A percentile compares a stretch with the other conserved stretches of the same genome.
Conservation (phyloP, 2,113 vertebrate species). For the Scomber scombrus region DNA sequence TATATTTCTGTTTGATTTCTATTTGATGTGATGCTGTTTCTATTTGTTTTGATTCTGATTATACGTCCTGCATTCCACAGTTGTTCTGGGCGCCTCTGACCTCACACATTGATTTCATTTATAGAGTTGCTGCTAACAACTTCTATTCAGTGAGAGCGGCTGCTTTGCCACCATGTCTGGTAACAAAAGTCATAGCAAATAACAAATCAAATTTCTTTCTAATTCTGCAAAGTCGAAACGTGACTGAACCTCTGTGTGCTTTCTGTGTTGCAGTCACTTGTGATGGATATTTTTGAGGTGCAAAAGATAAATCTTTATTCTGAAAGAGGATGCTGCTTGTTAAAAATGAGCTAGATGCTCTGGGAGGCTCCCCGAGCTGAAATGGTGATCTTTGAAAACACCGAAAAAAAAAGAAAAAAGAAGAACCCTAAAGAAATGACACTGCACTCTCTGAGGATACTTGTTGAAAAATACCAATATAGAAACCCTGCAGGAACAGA, state of each 20-base stretch:
- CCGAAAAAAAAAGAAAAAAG: conserved; percentile 53
- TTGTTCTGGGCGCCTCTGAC: not conserved
- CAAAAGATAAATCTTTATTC: conserved; percentile 57
- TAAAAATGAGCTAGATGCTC: conserved; percentile 64
- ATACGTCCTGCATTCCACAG: not conserved
- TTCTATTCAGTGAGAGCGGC: not conserved
- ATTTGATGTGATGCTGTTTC: too few relatives aligned
- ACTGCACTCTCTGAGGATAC: conserved; percentile 52
- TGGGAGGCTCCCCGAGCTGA: conserved; percentile 12
- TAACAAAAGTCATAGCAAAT: not conserved
- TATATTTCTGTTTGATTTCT: too few relatives aligned
- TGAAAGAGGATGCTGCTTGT: conserved; percentile 59
- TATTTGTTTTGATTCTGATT: too few relatives aligned
- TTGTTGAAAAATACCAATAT: conserved; percentile 73
- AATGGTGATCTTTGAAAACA: conserved; percentile 42
- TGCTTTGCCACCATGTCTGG: not conserved
- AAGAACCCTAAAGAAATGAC: conserved; percentile 61
- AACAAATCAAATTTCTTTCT: not conserved
- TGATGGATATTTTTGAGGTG: conserved; percentile 49
- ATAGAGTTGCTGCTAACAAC: not conserved
- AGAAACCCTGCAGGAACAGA: conserved; percentile 60
- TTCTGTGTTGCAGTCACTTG: conserved; percentile 44
- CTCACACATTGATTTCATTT: not conserved
- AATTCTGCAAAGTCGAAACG: not conserved
- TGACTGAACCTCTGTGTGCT: conserved; percentile 9